Evolutionary conservation across 2,113 vertebrate genomes (phyloP), one percentile per base, ranked within the genome.

Genomic region (Andinoacara biseriatus): DNA sequence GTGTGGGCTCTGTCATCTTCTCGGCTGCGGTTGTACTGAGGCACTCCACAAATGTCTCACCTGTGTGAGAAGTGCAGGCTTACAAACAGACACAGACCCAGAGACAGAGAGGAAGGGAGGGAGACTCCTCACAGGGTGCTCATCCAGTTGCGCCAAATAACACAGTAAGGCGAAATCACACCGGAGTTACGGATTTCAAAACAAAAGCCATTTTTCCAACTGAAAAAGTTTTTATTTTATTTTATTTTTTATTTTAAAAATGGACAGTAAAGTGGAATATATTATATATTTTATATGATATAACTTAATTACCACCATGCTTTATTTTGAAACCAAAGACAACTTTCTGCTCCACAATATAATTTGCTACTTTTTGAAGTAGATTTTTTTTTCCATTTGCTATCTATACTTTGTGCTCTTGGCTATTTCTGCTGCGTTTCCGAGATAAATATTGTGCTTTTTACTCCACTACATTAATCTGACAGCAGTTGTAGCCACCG

Each of bases 1-100:
- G 79, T 35, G 86, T 78, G 52, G 93, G 72, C 81, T 95, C 95
- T 58, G 93, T 96, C 94, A 94, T 96, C 46, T 89, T 92, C 33
- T 78, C 85, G 76, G 69, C 46, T 80, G 74, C 65, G 84, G 84
- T 74, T 89, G 60, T 59, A 63, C 3, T 26, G 78, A 87, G 85
- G 90, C 54, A 33, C 74, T 75, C 82, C 69, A 75, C 81, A 84
- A 94, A 93, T 94, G 92, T 96, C 83, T 77, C 95, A 94, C 93
- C 91, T 89, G 92, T 80, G 80, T 76, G 95, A 84, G 90, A 95
- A 76, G 84, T 84, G 87, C 78, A 31, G 79, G 72, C 61, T 81
- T 35, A 81, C 67, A 76, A 72, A 43, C 17, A 35, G 18, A 49
- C 74, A 83, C 69, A 79, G 76, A 82, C 61, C 76, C 20, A 6